Conservation (phyloP, 2,113 vertebrate genomes). For the Blennius ocellaris region DNA sequence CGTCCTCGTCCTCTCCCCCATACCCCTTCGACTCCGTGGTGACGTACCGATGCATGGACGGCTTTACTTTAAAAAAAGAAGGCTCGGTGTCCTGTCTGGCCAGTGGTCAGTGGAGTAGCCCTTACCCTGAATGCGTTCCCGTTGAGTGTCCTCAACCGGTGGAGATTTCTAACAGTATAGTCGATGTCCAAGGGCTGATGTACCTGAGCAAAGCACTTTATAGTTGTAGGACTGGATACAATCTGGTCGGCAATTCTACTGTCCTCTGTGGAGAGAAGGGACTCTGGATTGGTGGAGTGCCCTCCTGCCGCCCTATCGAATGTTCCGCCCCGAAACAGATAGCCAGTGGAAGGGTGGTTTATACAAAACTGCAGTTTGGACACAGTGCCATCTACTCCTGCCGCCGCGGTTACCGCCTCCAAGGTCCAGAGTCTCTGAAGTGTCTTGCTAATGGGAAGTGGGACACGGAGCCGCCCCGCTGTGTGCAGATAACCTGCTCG, state of each 20-base stretch:
- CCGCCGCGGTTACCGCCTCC: constrained; percentile 89
- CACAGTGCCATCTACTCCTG: constrained; percentile 90
- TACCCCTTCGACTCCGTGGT: constrained; percentile 87
- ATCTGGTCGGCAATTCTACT: constrained; percentile 90
- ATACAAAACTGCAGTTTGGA: constrained; percentile 88
- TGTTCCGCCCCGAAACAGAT: constrained; percentile 89
- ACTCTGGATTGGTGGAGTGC: constrained; percentile 93
- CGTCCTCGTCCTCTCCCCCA: constrained; percentile 70
- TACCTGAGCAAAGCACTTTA: constrained; percentile 96
- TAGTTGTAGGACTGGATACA: constrained; percentile 92
- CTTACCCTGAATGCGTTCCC: constrained; percentile 91
- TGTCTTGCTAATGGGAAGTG: constrained; percentile 91
- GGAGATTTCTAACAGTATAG: constrained; percentile 91
- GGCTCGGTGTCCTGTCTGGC: constrained; percentile 85
- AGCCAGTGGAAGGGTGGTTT: constrained; percentile 86
- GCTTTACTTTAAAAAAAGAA: constrained; percentile 88
- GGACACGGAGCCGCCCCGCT: constrained; percentile 86
- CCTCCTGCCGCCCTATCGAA: constrained; percentile 90
- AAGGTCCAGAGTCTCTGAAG: constrained; percentile 86
- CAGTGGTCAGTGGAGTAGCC: constrained; percentile 89
- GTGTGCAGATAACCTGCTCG: constrained; percentile 89
- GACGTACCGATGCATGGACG: constrained; percentile 90
- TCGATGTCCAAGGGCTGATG: constrained; percentile 96
- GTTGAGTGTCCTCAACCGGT: constrained; percentile 95
- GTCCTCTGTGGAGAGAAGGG: constrained; percentile 94